A percentile compares a stretch with the other conserved stretches of the same genome.
These are phyloP conservation scores for Pan troglodytes DNA, from an alignment of 2,113 vertebrate genomes.

Conservation along the genomic window NHGRI_mPanTro3-v2.1_pri NC_072413.2:54461501-54462000, in stretches of 20 bases:
- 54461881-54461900: neutral
- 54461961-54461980: neutral
- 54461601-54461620: no score
- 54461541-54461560: neutral
- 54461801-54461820: neutral
- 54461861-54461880: neutral
- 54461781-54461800: neutral
- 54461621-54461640: no score
- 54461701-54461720: neutral
- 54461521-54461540: neutral
- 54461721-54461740: neutral
- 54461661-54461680: no score
- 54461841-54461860: neutral
- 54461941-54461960: neutral
- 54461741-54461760: neutral
- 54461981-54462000: neutral
- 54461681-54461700: no score
- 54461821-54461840: constrained; percentile 17
- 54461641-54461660: no score
- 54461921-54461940: neutral
- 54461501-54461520: neutral
- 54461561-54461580: neutral
- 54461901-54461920: neutral
- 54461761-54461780: neutral
- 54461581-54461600: neutral